Conservation (phyloP, 37 sponge, comb jelly and placozoan species). For the Mnemiopsis leidyi region DNA sequence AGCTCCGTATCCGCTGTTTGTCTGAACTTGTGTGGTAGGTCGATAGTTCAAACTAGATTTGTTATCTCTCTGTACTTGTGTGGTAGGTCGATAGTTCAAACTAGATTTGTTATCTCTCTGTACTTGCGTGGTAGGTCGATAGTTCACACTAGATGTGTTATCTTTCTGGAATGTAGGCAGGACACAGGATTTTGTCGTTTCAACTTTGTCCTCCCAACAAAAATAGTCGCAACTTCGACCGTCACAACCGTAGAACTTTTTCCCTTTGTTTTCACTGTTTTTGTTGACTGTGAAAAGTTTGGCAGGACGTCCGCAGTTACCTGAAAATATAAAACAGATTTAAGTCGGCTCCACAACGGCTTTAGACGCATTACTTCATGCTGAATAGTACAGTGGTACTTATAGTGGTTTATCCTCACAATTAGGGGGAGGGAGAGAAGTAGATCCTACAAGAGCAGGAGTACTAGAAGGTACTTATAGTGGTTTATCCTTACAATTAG, state of each 20-base stretch:
- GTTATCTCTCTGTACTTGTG: background rate
- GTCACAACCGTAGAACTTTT: slow-evolving; percentile 55
- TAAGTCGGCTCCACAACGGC: no score
- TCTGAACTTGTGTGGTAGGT: background rate
- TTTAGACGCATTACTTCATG: no score
- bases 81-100: background rate
- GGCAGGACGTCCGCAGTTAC: slow-evolving; percentile 31
- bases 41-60: background rate
- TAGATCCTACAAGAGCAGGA: no score
- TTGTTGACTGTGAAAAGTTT: slow-evolving; percentile 55
- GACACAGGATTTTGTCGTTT: background rate
- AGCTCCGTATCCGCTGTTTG: background rate
- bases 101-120: background rate
- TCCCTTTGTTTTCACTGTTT: slow-evolving; percentile 36
- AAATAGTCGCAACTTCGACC: slow-evolving; percentile 18
- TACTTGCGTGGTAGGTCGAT: background rate
- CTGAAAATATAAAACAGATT: background rate
- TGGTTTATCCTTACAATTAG: no score
- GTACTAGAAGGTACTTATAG: no score
- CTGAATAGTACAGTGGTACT: no score
- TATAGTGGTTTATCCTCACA: no score
- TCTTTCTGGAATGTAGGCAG: background rate
- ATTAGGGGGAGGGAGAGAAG: no score
- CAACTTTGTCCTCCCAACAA: background rate
- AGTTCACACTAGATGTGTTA: background rate